Conservation (phyloP, 2,113 vertebrate genomes). For the Pampusana beccarii region DNA sequence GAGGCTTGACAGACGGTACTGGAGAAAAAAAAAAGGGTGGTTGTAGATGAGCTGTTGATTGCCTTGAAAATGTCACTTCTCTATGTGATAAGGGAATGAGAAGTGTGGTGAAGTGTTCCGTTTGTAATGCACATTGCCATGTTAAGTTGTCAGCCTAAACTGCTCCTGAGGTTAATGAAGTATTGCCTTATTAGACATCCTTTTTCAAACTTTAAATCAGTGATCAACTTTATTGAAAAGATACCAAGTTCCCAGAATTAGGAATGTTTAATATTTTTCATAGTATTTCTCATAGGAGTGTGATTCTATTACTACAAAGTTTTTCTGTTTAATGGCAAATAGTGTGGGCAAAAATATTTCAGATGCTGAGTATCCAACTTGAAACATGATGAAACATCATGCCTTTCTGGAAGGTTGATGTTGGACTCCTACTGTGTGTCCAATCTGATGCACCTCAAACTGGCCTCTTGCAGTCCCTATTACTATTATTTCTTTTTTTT, state of each 20-base stretch:
- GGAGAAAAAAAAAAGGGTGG: not conserved
- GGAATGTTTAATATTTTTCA: not conserved
- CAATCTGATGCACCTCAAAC: not conserved
- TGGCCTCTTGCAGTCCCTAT: not conserved
- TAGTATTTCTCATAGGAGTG: not conserved
- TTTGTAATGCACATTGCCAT: not conserved
- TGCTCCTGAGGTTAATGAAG: not conserved
- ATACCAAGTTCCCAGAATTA: not conserved
- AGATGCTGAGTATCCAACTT: not conserved
- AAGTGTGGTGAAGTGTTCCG: conserved; percentile 22
- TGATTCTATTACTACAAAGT: not conserved
- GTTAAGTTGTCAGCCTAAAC: conserved; percentile 26
- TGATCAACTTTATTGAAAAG: not conserved
- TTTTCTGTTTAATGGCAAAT: not conserved
- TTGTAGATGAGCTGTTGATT: conserved; percentile 51
- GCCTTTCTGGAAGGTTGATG: not conserved
- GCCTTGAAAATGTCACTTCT: conserved; percentile 50
- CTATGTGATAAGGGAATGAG: conserved; percentile 5
- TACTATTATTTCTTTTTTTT: not conserved
- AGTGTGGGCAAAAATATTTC: not conserved
- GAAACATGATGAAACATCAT: not conserved
- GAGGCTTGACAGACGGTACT: conserved; percentile 20
- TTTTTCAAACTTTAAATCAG: not conserved
- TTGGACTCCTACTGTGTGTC: not conserved
- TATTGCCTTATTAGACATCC: not conserved